Evolutionary conservation across 2,888 invertebrate species (phyloP), one percentile per base, ranked within the genome.

Genomic region (Drosophila paramelanica): DNA sequence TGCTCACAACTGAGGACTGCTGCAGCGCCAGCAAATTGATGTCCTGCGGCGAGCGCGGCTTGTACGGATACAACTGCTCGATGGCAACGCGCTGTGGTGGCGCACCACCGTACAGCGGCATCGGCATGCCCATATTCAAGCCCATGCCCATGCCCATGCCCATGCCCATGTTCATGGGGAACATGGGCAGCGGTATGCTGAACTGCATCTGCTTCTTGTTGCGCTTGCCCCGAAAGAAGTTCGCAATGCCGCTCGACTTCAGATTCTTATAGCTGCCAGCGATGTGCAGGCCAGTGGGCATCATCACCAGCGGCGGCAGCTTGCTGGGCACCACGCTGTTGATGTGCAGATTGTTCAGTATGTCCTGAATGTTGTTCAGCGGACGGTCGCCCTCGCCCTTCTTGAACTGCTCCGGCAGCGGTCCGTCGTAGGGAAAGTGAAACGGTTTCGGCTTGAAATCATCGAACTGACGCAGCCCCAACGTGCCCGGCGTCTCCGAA

Each of bases 11-110:
- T 1, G 69, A 65, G 31, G 65, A 17, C 64, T 92, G 93, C 41
- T 92, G 93, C 42, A 95, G 94, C 3, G 96, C 96, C 75, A 96
- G 87, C 42, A 96, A 92, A 92, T 96, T 96, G 0, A 96, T 94
- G 60, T 96, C 96, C 38, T 95, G 94, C 0, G 96, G 96, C 73
- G 94, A 95, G 65, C 95, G 94, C 0, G 96, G 96, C 88, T 96
- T 96, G 82, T 94, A 96, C 2, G 93, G 94, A 86, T 94, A 94
- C 72, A 96, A 93, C 17, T 96, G 96, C 89, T 96, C 96, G 58
- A 91, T 84, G 33, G 91, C 88, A 20, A 91, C 84, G 10, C 91
- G 91, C 33, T 90, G 91, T 47, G 87, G 87, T 4, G 79, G 67
- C 17, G 78, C 78, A 2, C 67, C 68, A 0, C 73, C 74, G 25